Evolutionary conservation across 2,797 vertebrate species (phyloP).

Genomic region (Periparus ater): DNA sequence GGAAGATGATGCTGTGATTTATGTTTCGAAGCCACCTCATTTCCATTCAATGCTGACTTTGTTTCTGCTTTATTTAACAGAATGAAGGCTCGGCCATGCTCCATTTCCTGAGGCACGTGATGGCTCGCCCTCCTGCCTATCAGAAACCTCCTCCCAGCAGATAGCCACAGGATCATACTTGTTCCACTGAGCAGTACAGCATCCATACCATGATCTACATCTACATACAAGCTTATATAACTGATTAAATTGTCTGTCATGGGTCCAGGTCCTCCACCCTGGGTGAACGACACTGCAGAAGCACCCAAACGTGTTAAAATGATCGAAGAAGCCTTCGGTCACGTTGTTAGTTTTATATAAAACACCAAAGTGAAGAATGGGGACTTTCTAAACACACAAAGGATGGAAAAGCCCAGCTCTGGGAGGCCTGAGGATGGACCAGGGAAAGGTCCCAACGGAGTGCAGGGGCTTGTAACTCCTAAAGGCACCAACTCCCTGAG

Average conservation of each 20-base stretch:
- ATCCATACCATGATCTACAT: not conserved
- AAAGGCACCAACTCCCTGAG: not conserved
- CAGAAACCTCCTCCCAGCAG: not conserved
- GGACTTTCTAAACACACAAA: not conserved
- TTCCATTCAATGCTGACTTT: not conserved
- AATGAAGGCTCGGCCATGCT: not conserved
- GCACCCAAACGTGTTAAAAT: fast-evolving
- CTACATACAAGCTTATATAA: not conserved
- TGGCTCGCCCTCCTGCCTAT: not conserved
- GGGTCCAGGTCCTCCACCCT: not conserved
- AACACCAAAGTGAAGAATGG: fast-evolving
- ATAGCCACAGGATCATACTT: fast-evolving
- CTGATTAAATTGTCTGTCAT: not conserved
- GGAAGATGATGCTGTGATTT: fast-evolving
- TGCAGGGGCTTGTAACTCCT: not conserved
- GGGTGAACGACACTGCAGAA: not conserved
- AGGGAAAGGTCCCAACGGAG: not conserved
- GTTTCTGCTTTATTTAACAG: not conserved
- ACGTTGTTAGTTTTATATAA: fast-evolving
- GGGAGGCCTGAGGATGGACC: not conserved
- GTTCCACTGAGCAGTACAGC: not conserved
- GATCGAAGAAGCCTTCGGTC: fast-evolving
- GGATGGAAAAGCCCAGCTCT: fast-evolving
- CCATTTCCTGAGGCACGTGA: not conserved
- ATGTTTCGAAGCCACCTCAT: not conserved